Base-by-base conservation (phyloP, 2,113 vertebrate species). In the Charadrius vociferus region DNA sequence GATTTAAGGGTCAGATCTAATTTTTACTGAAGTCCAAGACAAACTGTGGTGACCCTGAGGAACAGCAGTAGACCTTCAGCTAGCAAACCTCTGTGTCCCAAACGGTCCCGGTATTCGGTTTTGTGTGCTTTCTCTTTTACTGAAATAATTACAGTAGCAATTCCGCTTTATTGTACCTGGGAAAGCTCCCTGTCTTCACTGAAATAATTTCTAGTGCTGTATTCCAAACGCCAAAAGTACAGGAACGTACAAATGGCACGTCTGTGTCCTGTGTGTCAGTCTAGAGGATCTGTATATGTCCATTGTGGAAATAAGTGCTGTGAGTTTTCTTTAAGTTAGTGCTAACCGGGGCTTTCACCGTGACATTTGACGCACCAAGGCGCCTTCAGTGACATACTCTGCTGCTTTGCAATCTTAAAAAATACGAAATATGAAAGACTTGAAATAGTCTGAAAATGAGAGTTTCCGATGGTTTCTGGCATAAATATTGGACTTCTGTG, bases 231-330 rank as follows among this genome's bases (percentile, higher is more conserved):
- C 37, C 41, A 26, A 2, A 80, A 71, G 21, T 2, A 8, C 14
- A 49, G 62, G 39, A n/a, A 17, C 24, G 49, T 23, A 50, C 49
- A 50, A 50, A 50, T 3, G 34, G 9, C n/a, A 6, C 5, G 1
- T 49, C 43, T 43, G 0, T 86, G 80, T 43, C 72, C 26, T 6
- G 1, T 10, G 18, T 17, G 3, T 13, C 9, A 4, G 1, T 7
- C 30, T 6, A 3, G 26, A 63, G 45, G 36, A 26, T 41, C 39
- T 23, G 36, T 6, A 0, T 10, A 4, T 58, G 36, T 50, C 32
- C 17, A 5, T 50, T 91, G 16, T 66, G 70, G 53, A 43, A 53
- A 52, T 4, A 32, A 43, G 49, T 20, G 45, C 77, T 49, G 21
- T 16, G 77, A 86, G 88, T 93, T 94, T 72, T 50, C 52, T 74